These are phyloP conservation scores for Cancer borealis DNA, from an alignment of 2,888 invertebrate species.

Conservation along the genomic window DNA sequence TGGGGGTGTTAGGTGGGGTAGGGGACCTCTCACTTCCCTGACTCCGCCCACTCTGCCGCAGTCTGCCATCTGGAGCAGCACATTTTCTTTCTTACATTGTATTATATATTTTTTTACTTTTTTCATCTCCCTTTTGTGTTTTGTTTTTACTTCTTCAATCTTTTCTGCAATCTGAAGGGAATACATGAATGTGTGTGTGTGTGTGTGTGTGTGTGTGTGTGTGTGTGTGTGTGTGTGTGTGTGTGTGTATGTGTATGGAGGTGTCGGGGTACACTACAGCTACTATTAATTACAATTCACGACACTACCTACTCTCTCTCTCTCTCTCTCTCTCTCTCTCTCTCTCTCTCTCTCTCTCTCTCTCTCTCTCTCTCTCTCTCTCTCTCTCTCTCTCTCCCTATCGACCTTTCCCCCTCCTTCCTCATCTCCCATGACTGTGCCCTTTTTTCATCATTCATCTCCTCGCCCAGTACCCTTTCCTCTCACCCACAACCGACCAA, in stretches of 20 bases:
- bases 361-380: not conserved
- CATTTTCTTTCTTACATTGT: not conserved
- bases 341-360: no score
- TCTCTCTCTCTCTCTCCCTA: not conserved
- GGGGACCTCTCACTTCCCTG: not conserved
- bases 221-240: not conserved
- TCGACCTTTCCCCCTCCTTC: no score
- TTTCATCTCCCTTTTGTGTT: no score
- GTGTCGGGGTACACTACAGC: not conserved
- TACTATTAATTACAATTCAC: not conserved
- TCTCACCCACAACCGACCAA: no score
- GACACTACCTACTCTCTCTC: not conserved
- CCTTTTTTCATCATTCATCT: no score
- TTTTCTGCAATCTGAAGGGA: no score
- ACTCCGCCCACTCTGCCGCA: constrained; percentile 11
- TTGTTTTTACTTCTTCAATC: no score
- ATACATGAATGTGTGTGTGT: not conserved
- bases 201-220: not conserved
- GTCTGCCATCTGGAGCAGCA: not conserved
- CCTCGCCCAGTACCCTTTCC: no score
- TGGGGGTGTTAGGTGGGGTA: not conserved
- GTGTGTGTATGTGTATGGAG: not conserved
- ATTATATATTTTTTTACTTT: not conserved
- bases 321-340: constrained; percentile 11
- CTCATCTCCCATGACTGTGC: no score